Evolutionary conservation across 2,888 invertebrate species (phyloP).

Genomic region (Hofmannophila pseudospretella): DNA sequence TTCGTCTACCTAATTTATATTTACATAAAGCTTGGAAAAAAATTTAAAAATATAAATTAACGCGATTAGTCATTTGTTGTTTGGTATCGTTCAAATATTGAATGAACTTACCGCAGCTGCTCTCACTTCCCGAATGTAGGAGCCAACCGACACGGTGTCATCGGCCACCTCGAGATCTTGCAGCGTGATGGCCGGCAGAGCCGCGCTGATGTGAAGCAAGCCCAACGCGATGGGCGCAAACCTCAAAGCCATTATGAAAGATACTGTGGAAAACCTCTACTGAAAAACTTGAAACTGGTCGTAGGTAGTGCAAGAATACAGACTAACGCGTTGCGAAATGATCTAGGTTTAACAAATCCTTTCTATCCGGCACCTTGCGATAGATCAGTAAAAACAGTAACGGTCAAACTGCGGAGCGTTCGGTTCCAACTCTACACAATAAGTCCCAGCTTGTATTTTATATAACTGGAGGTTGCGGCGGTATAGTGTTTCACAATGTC

Average conservation of each 20-base stretch:
- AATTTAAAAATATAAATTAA: too few species aligned
- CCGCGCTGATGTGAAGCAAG: slow-evolving; percentile 38
- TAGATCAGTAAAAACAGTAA: slow-evolving; percentile 33
- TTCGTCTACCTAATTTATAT: too few species aligned
- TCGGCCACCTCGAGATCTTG: slow-evolving; percentile 59
- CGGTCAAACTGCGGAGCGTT: slow-evolving; percentile 30
- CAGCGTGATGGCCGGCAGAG: slow-evolving; percentile 41
- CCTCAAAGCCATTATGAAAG: slow-evolving; percentile 32
- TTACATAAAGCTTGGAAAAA: too few species aligned
- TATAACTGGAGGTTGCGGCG: slow-evolving; percentile 61
- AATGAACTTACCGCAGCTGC: slow-evolving; percentile 68
- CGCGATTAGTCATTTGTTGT: too few species aligned
- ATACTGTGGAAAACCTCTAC: neutral
- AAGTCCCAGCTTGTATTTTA: slow-evolving; percentile 56
- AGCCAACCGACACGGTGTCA: slow-evolving; percentile 76
- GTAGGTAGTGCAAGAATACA: neutral
- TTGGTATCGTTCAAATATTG: too few species aligned
- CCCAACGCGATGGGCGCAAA: slow-evolving; percentile 38
- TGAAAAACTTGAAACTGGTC: neutral
- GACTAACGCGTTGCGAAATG: slow-evolving; percentile 15
- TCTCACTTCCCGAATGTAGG: slow-evolving; percentile 76
- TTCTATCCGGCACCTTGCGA: slow-evolving; percentile 21
- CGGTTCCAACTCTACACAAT: slow-evolving; percentile 40
- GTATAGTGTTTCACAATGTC: slow-evolving; percentile 51
- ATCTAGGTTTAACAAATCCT: neutral